These are phyloP conservation scores for Eueremaeus valkanovi DNA, from an alignment of 2,888 invertebrate species.

Conservation along the genomic window DNA sequence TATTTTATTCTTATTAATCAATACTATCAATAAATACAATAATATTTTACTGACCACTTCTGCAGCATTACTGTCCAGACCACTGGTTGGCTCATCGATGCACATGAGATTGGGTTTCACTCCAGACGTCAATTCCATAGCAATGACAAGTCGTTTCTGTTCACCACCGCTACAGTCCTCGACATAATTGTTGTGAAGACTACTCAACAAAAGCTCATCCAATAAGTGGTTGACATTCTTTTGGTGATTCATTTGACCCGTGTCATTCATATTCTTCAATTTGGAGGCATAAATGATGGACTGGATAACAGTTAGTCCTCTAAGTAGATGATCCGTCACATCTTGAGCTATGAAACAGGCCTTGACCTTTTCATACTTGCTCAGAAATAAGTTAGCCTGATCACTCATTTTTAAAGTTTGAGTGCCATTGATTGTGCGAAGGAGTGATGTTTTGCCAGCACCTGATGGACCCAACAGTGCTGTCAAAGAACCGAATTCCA, in stretches of 20 bases:
- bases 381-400: not conserved
- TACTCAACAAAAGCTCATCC: not conserved
- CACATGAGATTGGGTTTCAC: not conserved
- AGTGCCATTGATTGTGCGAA: not conserved
- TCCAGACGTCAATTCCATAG: not conserved
- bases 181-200: not conserved
- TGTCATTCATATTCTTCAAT: conserved; percentile 21
- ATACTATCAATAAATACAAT: too few species aligned
- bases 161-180: not conserved
- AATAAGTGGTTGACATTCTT: not conserved
- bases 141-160: conserved; percentile 15
- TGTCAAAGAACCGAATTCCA: not conserved
- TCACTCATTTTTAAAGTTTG: not conserved
- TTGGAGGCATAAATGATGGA: not conserved
- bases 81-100: conserved; percentile 27
- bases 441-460: not conserved
- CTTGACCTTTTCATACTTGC: not conserved
- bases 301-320: not conserved
- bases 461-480: not conserved
- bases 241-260: not conserved
- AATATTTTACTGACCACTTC: conserved; percentile 12
- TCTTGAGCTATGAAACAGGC: not conserved
- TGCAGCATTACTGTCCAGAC: conserved; percentile 2
- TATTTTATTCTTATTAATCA: too few species aligned
- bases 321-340: not conserved